Conservation (phyloP, 2,797 vertebrate genomes). For the Staurois parvus region DNA sequence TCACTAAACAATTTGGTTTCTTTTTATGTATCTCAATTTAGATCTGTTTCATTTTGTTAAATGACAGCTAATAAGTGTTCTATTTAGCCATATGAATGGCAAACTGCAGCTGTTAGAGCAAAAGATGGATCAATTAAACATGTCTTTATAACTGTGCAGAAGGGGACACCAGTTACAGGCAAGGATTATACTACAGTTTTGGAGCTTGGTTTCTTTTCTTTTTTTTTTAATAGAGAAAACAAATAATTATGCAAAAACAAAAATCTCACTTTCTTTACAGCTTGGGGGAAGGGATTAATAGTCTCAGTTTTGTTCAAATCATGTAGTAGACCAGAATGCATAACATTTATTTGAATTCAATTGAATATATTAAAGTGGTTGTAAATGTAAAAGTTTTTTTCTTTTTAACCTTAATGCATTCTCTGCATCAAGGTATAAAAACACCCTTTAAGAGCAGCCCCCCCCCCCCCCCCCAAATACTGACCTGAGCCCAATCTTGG, state of each 20-base stretch:
- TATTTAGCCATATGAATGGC: constrained; percentile 4
- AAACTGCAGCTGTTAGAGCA: constrained; percentile 32
- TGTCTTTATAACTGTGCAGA: neutral
- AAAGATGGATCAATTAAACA: neutral
- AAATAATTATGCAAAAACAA: neutral
- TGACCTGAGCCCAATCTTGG: too few species aligned
- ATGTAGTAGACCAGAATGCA: too few species aligned
- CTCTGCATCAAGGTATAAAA: too few species aligned
- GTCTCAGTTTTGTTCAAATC: too few species aligned
- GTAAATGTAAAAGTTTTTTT: too few species aligned
- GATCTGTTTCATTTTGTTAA: constrained; percentile 15
- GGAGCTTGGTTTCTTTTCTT: neutral
- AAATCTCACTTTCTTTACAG: neutral
- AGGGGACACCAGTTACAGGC: neutral
- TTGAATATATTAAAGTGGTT: too few species aligned
- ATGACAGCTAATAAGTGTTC: constrained; percentile 7
- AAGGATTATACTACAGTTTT: neutral
- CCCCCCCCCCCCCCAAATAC: too few species aligned
- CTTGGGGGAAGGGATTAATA: too few species aligned
- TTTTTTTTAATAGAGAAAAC: neutral
- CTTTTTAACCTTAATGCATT: too few species aligned
- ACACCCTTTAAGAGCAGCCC: too few species aligned
- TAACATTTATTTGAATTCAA: too few species aligned
- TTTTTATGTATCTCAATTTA: neutral
- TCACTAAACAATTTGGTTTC: neutral